These are phyloP conservation scores for Bujurquina vittata DNA, from an alignment of 2,113 vertebrate species.

Conservation along the genomic window DNA sequence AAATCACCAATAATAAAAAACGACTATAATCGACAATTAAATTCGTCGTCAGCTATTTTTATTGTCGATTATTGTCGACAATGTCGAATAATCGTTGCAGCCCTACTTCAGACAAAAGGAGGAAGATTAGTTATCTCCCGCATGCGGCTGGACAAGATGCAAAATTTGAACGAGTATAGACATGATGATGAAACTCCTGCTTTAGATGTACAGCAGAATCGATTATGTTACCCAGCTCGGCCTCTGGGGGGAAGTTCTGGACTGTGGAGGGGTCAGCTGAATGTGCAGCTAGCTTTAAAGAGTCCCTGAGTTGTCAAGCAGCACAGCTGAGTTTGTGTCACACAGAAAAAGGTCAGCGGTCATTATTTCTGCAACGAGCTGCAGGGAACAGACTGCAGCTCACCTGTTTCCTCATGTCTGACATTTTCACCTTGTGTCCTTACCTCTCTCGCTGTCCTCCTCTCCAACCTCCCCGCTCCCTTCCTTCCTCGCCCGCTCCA, in stretches of 20 bases:
- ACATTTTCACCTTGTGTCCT: conserved; percentile 43
- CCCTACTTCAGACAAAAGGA: not conserved
- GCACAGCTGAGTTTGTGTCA: not conserved
- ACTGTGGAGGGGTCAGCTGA: not conserved
- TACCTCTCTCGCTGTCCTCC: not conserved
- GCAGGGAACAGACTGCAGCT: not conserved
- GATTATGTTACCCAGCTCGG: not conserved
- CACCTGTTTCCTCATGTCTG: conserved; percentile 37
- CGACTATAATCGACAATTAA: too few relatives aligned
- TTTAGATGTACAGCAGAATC: too few relatives aligned
- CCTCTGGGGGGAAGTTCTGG: not conserved
- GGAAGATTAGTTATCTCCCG: too few relatives aligned
- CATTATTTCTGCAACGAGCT: conserved; percentile 1
- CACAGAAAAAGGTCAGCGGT: conserved; percentile 15
- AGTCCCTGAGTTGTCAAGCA: not conserved
- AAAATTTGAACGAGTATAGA: too few relatives aligned
- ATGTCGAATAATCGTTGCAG: too few relatives aligned
- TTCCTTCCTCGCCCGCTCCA: too few relatives aligned
- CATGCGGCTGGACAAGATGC: too few relatives aligned
- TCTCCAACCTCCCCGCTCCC: too few relatives aligned
- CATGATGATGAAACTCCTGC: too few relatives aligned
- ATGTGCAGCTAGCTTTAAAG: not conserved
- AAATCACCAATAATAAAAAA: too few relatives aligned
- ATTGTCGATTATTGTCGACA: too few relatives aligned
- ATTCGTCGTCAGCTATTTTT: too few relatives aligned